Base-by-base conservation (phyloP, 2,797 vertebrate species). In the Vipera latastei region DNA sequence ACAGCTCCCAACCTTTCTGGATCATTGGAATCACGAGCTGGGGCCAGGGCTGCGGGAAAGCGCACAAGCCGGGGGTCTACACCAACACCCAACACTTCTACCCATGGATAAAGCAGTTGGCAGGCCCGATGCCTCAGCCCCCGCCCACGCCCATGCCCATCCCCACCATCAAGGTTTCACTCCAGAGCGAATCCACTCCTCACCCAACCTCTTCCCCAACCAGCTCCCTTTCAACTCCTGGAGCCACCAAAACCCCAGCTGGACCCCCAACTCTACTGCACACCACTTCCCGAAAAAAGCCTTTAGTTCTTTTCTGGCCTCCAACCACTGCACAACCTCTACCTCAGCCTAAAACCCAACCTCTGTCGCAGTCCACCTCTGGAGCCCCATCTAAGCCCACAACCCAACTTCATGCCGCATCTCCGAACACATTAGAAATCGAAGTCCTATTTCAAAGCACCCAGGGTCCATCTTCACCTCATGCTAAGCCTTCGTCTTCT, bases 1-100 rank as follows among this genome's bases (percentile, higher is more conserved):
- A 44, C 5, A 1, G 4, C 3, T 38, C 90, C 6, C 57, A 92
- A 20, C 44, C 94, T 38, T 97, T 93, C 28, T 94, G 95, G 94
- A 90, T 97, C 20, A 93, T 96, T 61, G 97, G 96, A 14, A 5
- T 97, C 92, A 97, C 97, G 0, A 97, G 97, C 95, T 97, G 97
- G 97, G 97, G 97, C 0, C 92, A 86, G 3, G 97, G 96, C 91
- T 97, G 97, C 90, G 97, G 95, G 59, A 94, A 94, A 14, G 93
- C 93, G 1, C 93, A 93, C 91, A 95, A 93, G 16, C 97, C 97
- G 0, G 97, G 97, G 4, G 93, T 97, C 94, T 97, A 97, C 93
- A 96, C 95, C 0, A 91, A 95, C 26, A 97, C 96, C 3, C 96
- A 96, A 93, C 28, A 89, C 57, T 97, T 95, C 13, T 91, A 96